phyloP scores from a whole-genome alignment of 2,888 invertebrate species.

The Acronicta alni region DNA sequence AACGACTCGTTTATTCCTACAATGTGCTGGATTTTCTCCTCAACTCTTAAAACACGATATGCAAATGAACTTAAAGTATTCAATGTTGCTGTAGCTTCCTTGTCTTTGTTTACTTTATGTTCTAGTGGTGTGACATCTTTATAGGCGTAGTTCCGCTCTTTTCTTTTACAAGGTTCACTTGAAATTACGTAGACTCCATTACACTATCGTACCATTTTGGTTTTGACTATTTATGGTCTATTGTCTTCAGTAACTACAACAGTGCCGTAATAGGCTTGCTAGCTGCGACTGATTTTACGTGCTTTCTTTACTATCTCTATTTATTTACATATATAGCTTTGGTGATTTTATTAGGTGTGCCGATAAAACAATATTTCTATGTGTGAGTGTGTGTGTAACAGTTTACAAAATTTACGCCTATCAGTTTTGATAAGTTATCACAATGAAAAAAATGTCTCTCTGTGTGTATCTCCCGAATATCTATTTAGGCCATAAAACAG shows the following conservation, averaged over 20 bases:
- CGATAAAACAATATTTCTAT: no score
- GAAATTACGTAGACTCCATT: constrained; percentile 12
- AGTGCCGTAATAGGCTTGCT: constrained; percentile 1
- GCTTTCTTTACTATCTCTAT: background rate
- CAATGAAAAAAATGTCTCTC: background rate
- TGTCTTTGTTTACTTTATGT: constrained; percentile 46
- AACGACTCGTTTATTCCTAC: constrained; percentile 56
- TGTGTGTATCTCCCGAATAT: constrained; percentile 26
- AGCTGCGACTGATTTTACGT: background rate
- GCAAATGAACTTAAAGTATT: constrained; percentile 68
- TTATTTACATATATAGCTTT: background rate
- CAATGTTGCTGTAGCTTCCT: constrained; percentile 47
- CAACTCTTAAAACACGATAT: constrained; percentile 61
- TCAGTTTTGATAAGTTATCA: constrained; percentile 10
- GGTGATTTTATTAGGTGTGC: no score
- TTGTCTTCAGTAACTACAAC: constrained; percentile 18
- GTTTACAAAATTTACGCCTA: background rate
- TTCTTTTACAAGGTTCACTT: constrained; percentile 22
- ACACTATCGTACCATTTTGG: constrained; percentile 8
- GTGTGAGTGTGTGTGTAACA: background rate
- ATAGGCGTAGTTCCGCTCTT: constrained; percentile 37
- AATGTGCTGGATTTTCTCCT: constrained; percentile 48
- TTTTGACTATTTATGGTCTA: constrained; percentile 34
- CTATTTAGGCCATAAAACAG: constrained; percentile 21
- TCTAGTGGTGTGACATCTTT: constrained; percentile 47